Evolutionary conservation across 2,888 invertebrate species (phyloP), one percentile per base, ranked within the genome.

Genomic region (Temnothorax rugatulus): DNA sequence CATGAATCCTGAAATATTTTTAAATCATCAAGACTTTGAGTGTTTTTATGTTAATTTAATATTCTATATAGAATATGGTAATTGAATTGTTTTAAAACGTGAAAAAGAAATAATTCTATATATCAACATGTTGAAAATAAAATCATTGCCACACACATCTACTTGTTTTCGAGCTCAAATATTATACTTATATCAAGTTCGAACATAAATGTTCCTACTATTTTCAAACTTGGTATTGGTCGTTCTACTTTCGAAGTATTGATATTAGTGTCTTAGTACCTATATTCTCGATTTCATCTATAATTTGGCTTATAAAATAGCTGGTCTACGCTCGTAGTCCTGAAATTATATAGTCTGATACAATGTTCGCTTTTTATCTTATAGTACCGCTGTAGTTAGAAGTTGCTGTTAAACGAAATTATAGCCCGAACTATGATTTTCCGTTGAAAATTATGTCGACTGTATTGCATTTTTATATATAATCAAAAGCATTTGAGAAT

Each of bases 341-440:
- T 73, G 25, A 41, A 79, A 79, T 79, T 79, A 79, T 59, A 73
- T 59, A 73, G 59, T 13, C 21, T 13, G 52, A 44, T 21, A 59
- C 57, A 34, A 47, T 44, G 15, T 9, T 21, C 57, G 38, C 41
- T 76, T 59, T 21, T 79, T 79, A 79, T 79, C 59, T 73, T 79
- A 73, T 71, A 71, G 74, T 34, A 79, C 5, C 7, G 34, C 9
- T 79, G 38, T 57, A 79, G 68, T n/a, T 59, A 2, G 74, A 59
- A 59, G 74, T 61, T 68, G 4, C n/a, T 77, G 25, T 47, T 54
- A 63, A 21, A 64, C 38, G 5, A 68, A 69, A 81, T 81, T 81
- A 61, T 47, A 81, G 59, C 1, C 18, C 7, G 13, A 1, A 44
- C 11, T 13, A 21, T 38, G 11, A 44, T 44, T 25, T 44, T 38